Percentiles rank a stretch among this genome's conserved stretches.
Conservation (phyloP, 1,140 invertebrate genomes). For the Trissolcus basalis region DNA sequence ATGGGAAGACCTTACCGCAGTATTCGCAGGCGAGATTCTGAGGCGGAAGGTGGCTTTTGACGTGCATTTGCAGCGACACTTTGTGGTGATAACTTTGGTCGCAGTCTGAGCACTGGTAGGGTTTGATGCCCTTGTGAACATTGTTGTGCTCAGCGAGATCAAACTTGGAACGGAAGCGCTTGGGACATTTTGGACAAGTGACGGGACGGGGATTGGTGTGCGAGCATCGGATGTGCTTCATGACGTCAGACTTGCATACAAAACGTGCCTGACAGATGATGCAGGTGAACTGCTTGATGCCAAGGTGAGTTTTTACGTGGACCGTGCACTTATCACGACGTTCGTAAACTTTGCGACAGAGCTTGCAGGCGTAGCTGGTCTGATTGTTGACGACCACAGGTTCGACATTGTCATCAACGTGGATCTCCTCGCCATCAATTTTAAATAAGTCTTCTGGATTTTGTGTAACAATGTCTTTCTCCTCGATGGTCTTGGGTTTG, state of each 20-base stretch:
- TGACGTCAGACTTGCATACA: slow-evolving; percentile 74
- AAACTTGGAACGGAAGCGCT: slow-evolving; percentile 73
- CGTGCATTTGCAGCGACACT: slow-evolving; percentile 74
- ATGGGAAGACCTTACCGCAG: slow-evolving; percentile 74
- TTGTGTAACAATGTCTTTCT: slow-evolving; percentile 64
- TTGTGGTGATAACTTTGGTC: slow-evolving; percentile 74
- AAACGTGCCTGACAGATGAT: slow-evolving; percentile 79
- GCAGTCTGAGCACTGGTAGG: slow-evolving; percentile 71
- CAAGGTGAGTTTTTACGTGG: slow-evolving; percentile 84
- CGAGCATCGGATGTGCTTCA: slow-evolving; percentile 75
- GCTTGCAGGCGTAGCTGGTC: slow-evolving; percentile 69
- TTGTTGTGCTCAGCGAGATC: slow-evolving; percentile 74
- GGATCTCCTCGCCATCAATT: slow-evolving; percentile 74
- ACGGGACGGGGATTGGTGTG: slow-evolving; percentile 74
- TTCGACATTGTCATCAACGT: slow-evolving; percentile 73
- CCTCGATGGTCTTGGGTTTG: slow-evolving; percentile 64
- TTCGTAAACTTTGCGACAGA: slow-evolving; percentile 72
- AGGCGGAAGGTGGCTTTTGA: slow-evolving; percentile 73
- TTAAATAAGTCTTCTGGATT: slow-evolving; percentile 72
- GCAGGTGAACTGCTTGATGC: slow-evolving; percentile 83
- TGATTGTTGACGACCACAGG: slow-evolving; percentile 65
- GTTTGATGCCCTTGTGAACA: slow-evolving; percentile 73
- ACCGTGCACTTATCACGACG: slow-evolving; percentile 73
- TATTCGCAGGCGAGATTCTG: slow-evolving; percentile 75
- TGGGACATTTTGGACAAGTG: slow-evolving; percentile 74